phyloP scores from a whole-genome alignment of 2,888 invertebrate genomes.

The Ophion ventricosus region DNA sequence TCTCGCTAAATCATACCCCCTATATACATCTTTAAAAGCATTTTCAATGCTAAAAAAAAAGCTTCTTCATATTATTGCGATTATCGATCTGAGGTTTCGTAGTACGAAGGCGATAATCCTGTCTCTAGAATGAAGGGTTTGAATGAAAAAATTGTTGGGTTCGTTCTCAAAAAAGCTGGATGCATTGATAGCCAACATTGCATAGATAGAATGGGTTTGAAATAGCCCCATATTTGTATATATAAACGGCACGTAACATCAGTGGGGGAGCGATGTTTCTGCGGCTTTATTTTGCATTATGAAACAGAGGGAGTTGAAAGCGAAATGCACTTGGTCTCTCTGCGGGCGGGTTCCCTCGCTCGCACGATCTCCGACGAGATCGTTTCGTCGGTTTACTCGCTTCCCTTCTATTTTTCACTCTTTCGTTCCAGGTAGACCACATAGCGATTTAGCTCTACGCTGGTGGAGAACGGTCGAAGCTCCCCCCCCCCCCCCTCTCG shows the following conservation, averaged over 20 bases:
- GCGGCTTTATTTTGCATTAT: conserved; percentile 76
- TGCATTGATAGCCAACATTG: neutral
- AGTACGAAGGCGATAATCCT: conserved; percentile 27
- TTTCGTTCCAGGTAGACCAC: conserved; percentile 56
- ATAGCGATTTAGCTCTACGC: conserved; percentile 38
- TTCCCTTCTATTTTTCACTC: conserved; percentile 36
- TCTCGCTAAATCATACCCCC: too few species aligned
- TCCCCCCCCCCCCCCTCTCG: neutral
- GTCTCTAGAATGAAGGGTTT: too few species aligned
- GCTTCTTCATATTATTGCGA: too few species aligned
- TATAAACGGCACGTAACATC: conserved; percentile 31
- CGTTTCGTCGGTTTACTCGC: conserved; percentile 50
- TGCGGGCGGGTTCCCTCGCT: conserved; percentile 52
- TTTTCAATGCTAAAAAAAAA: too few species aligned
- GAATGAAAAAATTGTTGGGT: neutral
- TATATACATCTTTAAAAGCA: too few species aligned
- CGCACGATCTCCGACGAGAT: conserved; percentile 47
- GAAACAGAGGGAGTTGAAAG: conserved; percentile 77
- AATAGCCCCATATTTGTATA: conserved; percentile 11
- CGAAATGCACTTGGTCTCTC: conserved; percentile 71
- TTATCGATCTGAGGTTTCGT: neutral
- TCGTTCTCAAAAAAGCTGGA: neutral
- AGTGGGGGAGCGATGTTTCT: conserved; percentile 56
- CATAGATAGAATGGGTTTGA: neutral
- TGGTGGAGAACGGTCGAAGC: conserved; percentile 23